phyloP scores from a whole-genome alignment of 2,797 vertebrate species.

The Anabacerthia variegaticeps region DNA sequence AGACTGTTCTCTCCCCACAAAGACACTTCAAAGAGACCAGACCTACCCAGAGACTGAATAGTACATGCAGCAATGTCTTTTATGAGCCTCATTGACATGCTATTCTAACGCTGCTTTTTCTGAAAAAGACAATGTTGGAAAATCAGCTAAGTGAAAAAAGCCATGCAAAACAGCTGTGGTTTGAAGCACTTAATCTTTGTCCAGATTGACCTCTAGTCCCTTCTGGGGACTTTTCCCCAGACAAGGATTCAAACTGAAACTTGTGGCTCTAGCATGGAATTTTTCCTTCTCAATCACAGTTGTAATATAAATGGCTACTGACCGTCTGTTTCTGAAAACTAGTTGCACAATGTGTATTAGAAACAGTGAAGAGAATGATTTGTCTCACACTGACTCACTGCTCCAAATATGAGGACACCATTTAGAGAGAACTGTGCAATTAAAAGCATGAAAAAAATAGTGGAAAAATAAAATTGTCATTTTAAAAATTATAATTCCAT shows the following conservation, averaged over 20 bases:
- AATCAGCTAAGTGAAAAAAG: not conserved
- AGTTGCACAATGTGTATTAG: too few species aligned
- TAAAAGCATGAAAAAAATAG: not conserved
- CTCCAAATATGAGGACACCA: rapidly evolving
- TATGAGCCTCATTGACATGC: not conserved
- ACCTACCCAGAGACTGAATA: not conserved
- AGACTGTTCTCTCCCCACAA: not conserved
- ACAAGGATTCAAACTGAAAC: not conserved
- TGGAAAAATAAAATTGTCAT: not conserved
- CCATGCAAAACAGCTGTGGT: not conserved
- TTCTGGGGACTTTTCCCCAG: not conserved
- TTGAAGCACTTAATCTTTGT: not conserved
- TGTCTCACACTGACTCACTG: not conserved
- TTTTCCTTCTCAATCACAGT: not conserved
- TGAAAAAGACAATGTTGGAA: not conserved
- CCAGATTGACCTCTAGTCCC: not conserved
- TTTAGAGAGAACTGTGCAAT: not conserved
- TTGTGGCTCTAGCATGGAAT: not conserved
- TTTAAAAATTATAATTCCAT: not conserved
- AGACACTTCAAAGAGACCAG: not conserved
- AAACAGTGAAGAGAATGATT: not conserved
- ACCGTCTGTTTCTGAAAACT: not conserved
- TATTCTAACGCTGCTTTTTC: not conserved
- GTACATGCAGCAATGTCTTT: not conserved
- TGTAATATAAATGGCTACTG: not conserved